Base-by-base conservation (phyloP, 2,113 vertebrate genomes). In the Columba livia region DNA sequence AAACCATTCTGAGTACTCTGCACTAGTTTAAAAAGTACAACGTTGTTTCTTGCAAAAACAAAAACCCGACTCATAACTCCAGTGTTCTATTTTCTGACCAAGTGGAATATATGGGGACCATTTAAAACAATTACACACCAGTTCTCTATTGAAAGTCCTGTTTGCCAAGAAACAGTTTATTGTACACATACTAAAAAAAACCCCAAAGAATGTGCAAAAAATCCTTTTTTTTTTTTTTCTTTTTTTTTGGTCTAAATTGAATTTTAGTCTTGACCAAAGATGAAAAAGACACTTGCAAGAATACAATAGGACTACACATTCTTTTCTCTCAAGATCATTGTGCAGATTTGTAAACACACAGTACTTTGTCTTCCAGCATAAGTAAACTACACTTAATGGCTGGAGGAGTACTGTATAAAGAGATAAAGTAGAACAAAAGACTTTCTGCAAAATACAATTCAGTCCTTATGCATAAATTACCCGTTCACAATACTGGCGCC, bases 371-470 rank as follows among this genome's bases (percentile, higher is more conserved):
- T 94, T 89, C 50, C 28, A 83, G 57, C 25, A 38, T 38, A 93
- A 95, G 62, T 80, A 91, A 94, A 93, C 75, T 77, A 34, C 26
- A 88, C 25, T 91, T 71, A 73, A 83, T 70, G 32, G 86, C 78
- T 50, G 53, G 57, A 72, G 21, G 26, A 89, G 60, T 81, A 74
- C 31, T 91, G 44, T 57, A 75, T 74, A 60, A 87, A 89, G 65
- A 94, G 84, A 96, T 67, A 94, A 94, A 92, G 29, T 81, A 72
- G 44, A 94, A 90, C 44, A 94, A 94, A 89, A 69, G 70, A 38
- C 17, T 5, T 79, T 74, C 86, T 78, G 70, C 62, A 82, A 89
- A 92, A 72, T 14, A 73, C 29, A 94, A 67, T 93, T 84, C 25
- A 65, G 73, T 31, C 62, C 89, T 88, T 56, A 89, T 53, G 57